A percentile compares a stretch with the other conserved stretches of the same genome.
Conservation (phyloP, 2,888 invertebrate species). For the Himalopsyche kuldschensis region DNA sequence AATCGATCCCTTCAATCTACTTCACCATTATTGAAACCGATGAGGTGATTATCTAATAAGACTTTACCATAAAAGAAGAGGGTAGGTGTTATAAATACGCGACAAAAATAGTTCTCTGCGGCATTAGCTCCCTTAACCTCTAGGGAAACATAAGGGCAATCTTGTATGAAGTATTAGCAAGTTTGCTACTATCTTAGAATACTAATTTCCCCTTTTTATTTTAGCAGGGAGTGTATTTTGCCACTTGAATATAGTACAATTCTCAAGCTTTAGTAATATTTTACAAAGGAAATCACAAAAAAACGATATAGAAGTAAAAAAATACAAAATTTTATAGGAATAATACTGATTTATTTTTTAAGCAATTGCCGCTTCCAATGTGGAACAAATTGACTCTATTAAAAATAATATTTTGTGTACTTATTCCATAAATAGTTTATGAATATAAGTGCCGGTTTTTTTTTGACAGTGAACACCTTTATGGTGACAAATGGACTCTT, state of each 20-base stretch:
- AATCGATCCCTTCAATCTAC: not conserved
- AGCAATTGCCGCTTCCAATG: no score
- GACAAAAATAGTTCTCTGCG: not conserved
- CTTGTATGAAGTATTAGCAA: slow-evolving; percentile 32
- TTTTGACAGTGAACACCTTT: no score
- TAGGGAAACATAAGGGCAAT: slow-evolving; percentile 21
- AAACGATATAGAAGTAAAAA: no score
- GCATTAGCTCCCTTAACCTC: not conserved
- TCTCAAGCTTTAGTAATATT: no score
- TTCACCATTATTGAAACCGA: not conserved
- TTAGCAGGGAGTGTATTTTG: not conserved
- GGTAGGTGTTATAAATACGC: not conserved
- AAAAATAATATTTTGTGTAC: no score
- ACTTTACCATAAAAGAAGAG: not conserved
- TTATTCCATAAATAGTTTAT: no score
- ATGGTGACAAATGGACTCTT: no score
- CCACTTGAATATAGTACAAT: not conserved
- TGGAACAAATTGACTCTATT: no score
- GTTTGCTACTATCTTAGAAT: slow-evolving; percentile 20
- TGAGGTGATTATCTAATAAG: not conserved
- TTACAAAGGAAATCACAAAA: not conserved
- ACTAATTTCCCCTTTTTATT: slow-evolving; percentile 14
- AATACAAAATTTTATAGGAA: no score
- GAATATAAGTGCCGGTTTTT: no score
- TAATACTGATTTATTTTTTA: no score